A percentile compares a stretch with the other conserved stretches of the same genome.
Evolutionary conservation across 1,140 invertebrate genomes (phyloP).

Genomic region (Myzus persicae): DNA sequence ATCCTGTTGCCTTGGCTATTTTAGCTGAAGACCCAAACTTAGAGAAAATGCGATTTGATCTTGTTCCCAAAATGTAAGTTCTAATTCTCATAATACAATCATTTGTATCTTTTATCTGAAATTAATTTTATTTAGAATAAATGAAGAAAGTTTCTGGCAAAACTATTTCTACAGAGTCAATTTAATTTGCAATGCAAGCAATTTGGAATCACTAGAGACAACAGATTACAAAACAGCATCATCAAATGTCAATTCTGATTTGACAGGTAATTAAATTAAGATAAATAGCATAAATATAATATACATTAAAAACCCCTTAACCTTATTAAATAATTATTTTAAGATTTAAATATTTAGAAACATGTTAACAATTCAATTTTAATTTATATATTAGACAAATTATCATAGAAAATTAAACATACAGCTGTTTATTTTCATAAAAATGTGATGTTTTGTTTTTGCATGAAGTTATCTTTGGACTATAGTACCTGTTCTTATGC

Average conservation of each 20-base stretch:
- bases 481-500: neutral
- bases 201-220: slow-evolving; percentile 75
- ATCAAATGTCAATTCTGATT: slow-evolving; percentile 58
- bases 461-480: neutral
- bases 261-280: slow-evolving; percentile 45
- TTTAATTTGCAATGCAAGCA: slow-evolving; percentile 95
- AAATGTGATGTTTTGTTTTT: neutral
- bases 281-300: neutral
- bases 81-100: neutral
- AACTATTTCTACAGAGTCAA: slow-evolving; percentile 99
- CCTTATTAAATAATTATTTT: neutral
- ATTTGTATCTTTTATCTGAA: neutral
- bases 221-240: slow-evolving; percentile 46
- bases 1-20: slow-evolving; percentile 91
- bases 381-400: neutral
- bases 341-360: neutral
- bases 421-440: neutral
- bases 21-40: slow-evolving; percentile 94
- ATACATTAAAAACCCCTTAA: neutral
- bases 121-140: slow-evolving; percentile 75
- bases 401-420: slow-evolving; percentile 3
- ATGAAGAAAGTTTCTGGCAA: slow-evolving; percentile 98
- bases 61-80: slow-evolving; percentile 84
- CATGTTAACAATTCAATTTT: neutral
- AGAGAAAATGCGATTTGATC: slow-evolving; percentile 97